These are phyloP conservation scores for Canis aureus DNA, from an alignment of 2,113 vertebrate species.

Conservation along the genomic window DNA sequence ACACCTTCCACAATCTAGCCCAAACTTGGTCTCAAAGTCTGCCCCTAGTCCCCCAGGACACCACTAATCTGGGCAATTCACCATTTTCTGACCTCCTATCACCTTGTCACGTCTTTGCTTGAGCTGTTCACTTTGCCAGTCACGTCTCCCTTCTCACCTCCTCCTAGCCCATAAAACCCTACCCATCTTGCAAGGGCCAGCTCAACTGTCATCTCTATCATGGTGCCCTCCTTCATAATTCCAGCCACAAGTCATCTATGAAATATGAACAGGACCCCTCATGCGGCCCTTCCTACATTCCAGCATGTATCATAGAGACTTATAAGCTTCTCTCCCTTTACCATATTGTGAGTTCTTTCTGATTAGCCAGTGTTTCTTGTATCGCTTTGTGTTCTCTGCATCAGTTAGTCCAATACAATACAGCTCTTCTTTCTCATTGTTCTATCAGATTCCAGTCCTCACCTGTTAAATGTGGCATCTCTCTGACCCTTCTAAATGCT, in stretches of 20 bases:
- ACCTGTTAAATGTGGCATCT: background rate
- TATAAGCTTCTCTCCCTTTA: background rate
- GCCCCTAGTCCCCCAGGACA: background rate
- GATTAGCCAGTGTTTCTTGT: background rate
- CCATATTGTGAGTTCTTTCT: background rate
- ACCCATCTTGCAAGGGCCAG: background rate
- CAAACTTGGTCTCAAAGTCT: background rate
- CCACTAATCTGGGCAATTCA: background rate
- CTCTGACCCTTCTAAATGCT: background rate
- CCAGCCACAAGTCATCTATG: background rate
- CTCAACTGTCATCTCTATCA: background rate
- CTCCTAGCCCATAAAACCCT: background rate
- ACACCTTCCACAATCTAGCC: background rate
- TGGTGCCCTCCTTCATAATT: background rate
- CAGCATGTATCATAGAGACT: rapidly evolving
- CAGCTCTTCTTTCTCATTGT: background rate
- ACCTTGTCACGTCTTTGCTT: background rate
- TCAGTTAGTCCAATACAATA: background rate
- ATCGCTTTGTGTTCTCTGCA: background rate
- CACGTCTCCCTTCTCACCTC: background rate
- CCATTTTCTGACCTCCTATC: background rate
- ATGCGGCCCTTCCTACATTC: background rate
- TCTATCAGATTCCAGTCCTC: background rate
- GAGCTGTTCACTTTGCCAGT: background rate
- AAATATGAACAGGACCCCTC: background rate